Conservation (phyloP, 2,888 invertebrate species). For the Gnatocerus cornutus region DNA sequence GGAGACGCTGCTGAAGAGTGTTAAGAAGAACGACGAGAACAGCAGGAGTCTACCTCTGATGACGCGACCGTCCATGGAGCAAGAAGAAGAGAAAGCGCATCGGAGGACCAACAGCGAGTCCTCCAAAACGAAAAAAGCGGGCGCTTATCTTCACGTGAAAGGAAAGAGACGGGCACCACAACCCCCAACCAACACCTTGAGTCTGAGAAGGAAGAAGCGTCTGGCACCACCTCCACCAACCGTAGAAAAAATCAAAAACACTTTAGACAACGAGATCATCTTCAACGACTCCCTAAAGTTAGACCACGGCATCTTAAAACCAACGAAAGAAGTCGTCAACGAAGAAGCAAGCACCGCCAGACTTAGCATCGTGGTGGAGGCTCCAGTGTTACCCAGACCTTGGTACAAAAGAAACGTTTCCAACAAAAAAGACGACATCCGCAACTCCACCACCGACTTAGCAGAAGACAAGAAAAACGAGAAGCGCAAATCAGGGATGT, state of each 20-base stretch:
- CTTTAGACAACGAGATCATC: constrained; percentile 61
- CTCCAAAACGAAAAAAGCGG: constrained; percentile 75
- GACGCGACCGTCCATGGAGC: constrained; percentile 62
- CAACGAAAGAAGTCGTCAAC: constrained; percentile 66
- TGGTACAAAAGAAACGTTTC: constrained; percentile 78
- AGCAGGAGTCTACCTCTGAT: constrained; percentile 70
- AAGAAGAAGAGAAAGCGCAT: constrained; percentile 66
- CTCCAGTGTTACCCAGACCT: constrained; percentile 75
- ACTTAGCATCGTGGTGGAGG: constrained; percentile 61
- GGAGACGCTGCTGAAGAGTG: constrained; percentile 62
- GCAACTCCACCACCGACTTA: not conserved
- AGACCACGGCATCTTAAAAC: constrained; percentile 71
- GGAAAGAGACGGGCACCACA: constrained; percentile 84
- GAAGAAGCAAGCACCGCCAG: constrained; percentile 59
- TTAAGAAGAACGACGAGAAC: constrained; percentile 60
- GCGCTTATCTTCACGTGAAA: constrained; percentile 78
- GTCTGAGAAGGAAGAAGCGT: constrained; percentile 69
- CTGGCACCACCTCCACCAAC: constrained; percentile 71
- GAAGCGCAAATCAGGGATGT: constrained; percentile 76
- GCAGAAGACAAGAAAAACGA: constrained; percentile 62
- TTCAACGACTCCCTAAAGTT: constrained; percentile 71
- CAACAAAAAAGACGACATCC: constrained; percentile 62
- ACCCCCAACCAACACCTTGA: constrained; percentile 74
- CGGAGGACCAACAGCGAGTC: constrained; percentile 78
- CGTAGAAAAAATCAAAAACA: constrained; percentile 55